These are phyloP conservation scores for Thunnus maccoyii DNA, from an alignment of 2,113 vertebrate species.

Conservation along the genomic window DNA sequence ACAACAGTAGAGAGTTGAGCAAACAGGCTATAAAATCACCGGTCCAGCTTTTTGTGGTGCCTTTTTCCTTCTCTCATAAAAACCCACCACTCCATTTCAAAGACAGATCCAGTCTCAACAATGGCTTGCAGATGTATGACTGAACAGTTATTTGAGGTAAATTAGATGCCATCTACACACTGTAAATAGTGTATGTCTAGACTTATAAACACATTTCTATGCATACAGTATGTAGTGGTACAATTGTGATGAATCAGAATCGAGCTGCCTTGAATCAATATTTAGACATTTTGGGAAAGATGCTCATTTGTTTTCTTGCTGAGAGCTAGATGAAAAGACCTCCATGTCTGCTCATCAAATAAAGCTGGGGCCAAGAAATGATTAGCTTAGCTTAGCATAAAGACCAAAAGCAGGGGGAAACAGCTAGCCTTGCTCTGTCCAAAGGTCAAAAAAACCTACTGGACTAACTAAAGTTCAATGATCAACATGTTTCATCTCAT, in stretches of 20 bases:
- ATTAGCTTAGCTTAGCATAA: background rate
- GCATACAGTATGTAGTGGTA: background rate
- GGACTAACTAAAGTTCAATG: too few relatives aligned
- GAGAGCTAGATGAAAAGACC: background rate
- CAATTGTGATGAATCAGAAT: background rate
- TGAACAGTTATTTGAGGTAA: constrained; percentile 30
- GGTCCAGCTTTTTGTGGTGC: constrained; percentile 50
- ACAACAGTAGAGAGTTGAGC: constrained; percentile 64
- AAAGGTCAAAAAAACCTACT: too few relatives aligned
- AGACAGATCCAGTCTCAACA: constrained; percentile 62
- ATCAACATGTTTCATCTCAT: too few relatives aligned
- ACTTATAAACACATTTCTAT: constrained; percentile 52
- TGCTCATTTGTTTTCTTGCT: background rate
- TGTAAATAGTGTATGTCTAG: constrained; percentile 72
- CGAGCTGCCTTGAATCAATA: background rate
- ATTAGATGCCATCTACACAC: constrained; percentile 62
- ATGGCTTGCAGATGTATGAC: constrained; percentile 77
- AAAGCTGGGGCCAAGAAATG: background rate
- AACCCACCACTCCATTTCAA: constrained; percentile 66
- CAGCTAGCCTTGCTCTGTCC: too few relatives aligned
- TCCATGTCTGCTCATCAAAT: too few relatives aligned
- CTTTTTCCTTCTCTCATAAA: constrained; percentile 69
- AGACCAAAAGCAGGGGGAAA: too few relatives aligned
- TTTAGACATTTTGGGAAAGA: background rate
- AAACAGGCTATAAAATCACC: constrained; percentile 71